Evolutionary conservation across 23 tunicate species (phyloP), one percentile per base, ranked within the genome.

Genomic region (Styela clava): DNA sequence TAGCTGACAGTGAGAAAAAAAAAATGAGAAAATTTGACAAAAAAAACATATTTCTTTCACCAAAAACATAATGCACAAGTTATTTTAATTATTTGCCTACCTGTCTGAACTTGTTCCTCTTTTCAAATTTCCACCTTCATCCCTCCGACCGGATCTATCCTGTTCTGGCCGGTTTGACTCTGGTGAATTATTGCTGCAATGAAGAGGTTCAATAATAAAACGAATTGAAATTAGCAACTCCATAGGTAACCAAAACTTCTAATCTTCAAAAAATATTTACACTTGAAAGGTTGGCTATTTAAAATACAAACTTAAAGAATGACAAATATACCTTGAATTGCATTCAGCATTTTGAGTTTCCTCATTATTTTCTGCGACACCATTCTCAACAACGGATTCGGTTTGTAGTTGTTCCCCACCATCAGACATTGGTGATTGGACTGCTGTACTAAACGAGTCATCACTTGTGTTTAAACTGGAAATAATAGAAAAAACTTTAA

Each of bases 41-140:
- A n/a, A n/a, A n/a, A n/a, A n/a, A n/a, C n/a, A n/a, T n/a, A n/a
- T n/a, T n/a, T n/a, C n/a, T n/a, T n/a, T n/a, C n/a, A n/a, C n/a
- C n/a, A n/a, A n/a, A n/a, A n/a, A n/a, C n/a, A n/a, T n/a, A n/a
- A n/a, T n/a, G n/a, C n/a, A n/a, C n/a, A n/a, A n/a, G n/a, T n/a
- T n/a, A n/a, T n/a, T n/a, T n/a, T n/a, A n/a, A n/a, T n/a, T n/a
- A n/a, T n/a, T n/a, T n/a, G 31, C 69, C 3, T 56, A 91, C 97
- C 97, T 91, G 83, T 91, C 97, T 19, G 97, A 91, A 28, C 90
- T 85, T 9, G 68, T 71, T 16, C 74, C 97, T 30, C 97, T 36
- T 9, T 56, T 78, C 29, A 70, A 34, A 31, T 91, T 74, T 20
- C 23, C 35, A 5, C 76, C 83, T 76, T 85, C 95, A 25, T 81